Conservation (phyloP, 1,140 invertebrate species). For the Stegodyphus mimosarum region DNA sequence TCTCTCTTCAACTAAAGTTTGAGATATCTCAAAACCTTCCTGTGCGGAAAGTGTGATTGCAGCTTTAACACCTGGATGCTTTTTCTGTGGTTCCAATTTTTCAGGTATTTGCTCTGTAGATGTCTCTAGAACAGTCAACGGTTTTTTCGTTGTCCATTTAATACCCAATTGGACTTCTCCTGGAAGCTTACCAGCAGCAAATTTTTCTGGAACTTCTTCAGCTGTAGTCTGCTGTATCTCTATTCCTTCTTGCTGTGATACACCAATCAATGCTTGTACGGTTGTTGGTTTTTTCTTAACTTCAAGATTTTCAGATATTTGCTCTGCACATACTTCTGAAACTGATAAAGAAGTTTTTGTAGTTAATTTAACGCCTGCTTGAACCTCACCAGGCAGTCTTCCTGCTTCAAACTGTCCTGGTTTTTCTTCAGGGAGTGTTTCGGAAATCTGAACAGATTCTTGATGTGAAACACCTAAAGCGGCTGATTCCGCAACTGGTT, state of each 20-base stretch:
- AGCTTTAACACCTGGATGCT: conserved; percentile 59
- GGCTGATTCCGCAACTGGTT: conserved; percentile 16
- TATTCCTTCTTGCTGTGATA: conserved; percentile 36
- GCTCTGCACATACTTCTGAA: conserved; percentile 46
- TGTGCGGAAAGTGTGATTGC: conserved; percentile 26
- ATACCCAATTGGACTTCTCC: conserved; percentile 46
- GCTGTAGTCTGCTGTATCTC: conserved; percentile 44
- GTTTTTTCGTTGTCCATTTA: conserved; percentile 45
- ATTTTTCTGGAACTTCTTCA: conserved; percentile 51
- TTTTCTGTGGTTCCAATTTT: conserved; percentile 65
- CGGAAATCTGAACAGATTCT: conserved; percentile 33
- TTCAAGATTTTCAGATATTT: conserved; percentile 31
- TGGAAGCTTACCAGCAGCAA: conserved; percentile 51
- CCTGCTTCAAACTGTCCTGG: conserved; percentile 54
- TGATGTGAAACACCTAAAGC: conserved; percentile 26
- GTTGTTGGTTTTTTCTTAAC: conserved; percentile 22
- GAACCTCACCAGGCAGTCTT: conserved; percentile 56
- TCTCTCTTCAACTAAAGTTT: conserved; percentile 46
- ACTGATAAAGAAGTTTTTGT: conserved; percentile 45
- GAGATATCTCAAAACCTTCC: conserved; percentile 56
- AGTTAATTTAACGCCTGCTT: conserved; percentile 46
- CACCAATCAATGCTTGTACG: conserved; percentile 24
- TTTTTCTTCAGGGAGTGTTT: conserved; percentile 43
- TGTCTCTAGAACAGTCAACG: conserved; percentile 40
- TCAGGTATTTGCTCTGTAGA: conserved; percentile 36